Evolutionary conservation across 2,888 invertebrate species (phyloP).

Genomic region (Drosophila mettleri): DNA sequence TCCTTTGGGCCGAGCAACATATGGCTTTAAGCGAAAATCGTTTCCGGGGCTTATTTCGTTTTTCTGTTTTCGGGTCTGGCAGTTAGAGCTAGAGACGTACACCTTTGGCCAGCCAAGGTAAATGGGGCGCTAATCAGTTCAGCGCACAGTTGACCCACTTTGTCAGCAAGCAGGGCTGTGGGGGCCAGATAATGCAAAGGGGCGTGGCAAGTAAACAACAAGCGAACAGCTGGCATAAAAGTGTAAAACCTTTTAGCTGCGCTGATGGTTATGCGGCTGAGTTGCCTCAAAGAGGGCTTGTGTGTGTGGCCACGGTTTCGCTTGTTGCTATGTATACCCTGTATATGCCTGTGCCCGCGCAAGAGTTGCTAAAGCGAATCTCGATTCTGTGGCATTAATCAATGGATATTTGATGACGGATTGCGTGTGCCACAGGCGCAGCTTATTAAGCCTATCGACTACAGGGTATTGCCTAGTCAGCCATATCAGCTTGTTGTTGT

Average conservation of each 20-base stretch:
- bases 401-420: too few species aligned
- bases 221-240: conserved; percentile 53
- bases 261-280: conserved; percentile 7
- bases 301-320: conserved; percentile 8
- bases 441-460: neutral
- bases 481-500: neutral
- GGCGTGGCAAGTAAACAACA: conserved; percentile 52
- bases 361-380: neutral
- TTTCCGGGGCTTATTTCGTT: neutral
- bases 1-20: conserved; percentile 24
- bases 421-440: too few species aligned
- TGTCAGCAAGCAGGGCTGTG: neutral
- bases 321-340: conserved; percentile 7
- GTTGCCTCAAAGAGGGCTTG: neutral
- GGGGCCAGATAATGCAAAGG: neutral
- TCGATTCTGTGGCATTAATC: too few species aligned
- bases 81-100: conserved; percentile 45
- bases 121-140: conserved; percentile 70
- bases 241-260: conserved; percentile 50
- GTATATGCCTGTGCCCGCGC: neutral
- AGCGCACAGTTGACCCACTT: conserved; percentile 76
- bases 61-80: neutral
- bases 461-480: neutral
- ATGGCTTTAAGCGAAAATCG: conserved; percentile 39
- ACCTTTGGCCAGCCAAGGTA: conserved; percentile 24